A percentile compares a stretch with the other conserved stretches of the same genome.
phyloP scores from a whole-genome alignment of 2,888 invertebrate species.

The Volucella inanis region DNA sequence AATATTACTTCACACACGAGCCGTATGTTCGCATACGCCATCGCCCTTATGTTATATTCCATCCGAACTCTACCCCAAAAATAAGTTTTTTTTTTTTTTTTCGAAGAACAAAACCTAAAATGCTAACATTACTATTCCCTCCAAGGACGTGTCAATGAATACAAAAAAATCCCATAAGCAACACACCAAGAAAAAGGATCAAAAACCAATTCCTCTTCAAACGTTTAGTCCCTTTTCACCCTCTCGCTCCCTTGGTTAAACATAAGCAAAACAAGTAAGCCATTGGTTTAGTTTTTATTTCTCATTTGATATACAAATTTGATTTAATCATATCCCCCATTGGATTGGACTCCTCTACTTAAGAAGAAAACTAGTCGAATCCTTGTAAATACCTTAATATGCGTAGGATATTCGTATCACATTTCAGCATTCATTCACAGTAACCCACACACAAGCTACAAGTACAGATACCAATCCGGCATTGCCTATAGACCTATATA shows the following conservation, averaged over 20 bases:
- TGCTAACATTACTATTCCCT: conserved; percentile 51
- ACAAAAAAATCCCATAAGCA: conserved; percentile 2
- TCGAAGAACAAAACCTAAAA: conserved; percentile 34
- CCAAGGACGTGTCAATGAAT: conserved; percentile 56
- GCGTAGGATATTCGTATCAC: conserved; percentile 18
- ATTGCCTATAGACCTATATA: neutral
- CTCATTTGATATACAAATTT: conserved; percentile 70
- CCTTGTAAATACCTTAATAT: conserved; percentile 40
- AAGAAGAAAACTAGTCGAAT: conserved; percentile 49
- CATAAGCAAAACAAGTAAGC: conserved; percentile 41
- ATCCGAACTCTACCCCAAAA: neutral
- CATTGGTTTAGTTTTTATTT: conserved; percentile 65
- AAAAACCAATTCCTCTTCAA: conserved; percentile 36
- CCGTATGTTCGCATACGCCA: neutral
- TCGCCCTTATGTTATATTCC: neutral
- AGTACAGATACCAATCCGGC: neutral
- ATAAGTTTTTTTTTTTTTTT: conserved; percentile 1
- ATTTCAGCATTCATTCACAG: neutral
- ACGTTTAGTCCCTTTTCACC: too few species aligned
- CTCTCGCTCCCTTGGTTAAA: neutral
- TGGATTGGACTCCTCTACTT: conserved; percentile 10
- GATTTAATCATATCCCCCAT: conserved; percentile 70
- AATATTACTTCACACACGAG: conserved; percentile 58
- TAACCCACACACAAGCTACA: neutral
- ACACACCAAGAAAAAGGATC: conserved; percentile 18